phyloP scores from a whole-genome alignment of 2,113 vertebrate species.

The Gymnogyps californianus region DNA sequence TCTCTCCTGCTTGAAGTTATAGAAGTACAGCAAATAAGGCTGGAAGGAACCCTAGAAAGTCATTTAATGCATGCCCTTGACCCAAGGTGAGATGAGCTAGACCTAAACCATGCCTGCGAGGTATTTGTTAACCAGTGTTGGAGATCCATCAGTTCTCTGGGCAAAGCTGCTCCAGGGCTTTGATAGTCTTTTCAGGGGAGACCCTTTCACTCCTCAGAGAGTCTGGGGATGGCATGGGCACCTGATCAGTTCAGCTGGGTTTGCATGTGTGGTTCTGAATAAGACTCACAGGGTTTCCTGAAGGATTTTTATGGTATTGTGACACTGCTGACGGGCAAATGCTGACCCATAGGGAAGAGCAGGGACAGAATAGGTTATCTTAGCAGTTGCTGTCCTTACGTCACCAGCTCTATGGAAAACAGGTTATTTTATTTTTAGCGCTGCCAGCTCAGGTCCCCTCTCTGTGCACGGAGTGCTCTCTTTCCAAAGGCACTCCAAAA shows the following conservation, averaged over 20 bases:
- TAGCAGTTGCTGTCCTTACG: not conserved
- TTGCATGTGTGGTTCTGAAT: fast-evolving
- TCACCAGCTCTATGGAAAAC: not conserved
- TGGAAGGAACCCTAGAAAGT: not conserved
- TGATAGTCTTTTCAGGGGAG: not conserved
- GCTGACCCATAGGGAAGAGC: not conserved
- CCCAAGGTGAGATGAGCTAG: not conserved
- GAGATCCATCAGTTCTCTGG: not conserved
- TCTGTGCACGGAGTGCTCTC: not conserved
- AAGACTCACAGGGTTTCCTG: not conserved
- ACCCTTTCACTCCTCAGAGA: not conserved
- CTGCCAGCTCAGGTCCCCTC: not conserved
- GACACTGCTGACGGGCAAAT: not conserved
- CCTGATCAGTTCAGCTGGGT: not conserved
- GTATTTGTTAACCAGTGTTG: not conserved
- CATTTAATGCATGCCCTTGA: not conserved
- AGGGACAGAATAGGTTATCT: not conserved
- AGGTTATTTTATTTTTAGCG: not conserved
- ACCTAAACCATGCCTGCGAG: not conserved
- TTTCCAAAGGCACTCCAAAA: not conserved
- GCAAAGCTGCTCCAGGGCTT: not conserved
- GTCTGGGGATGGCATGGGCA: fast-evolving
- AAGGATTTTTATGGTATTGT: not conserved
- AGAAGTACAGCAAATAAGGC: not conserved
- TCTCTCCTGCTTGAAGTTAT: not conserved